phyloP scores from a whole-genome alignment of 2,888 invertebrate genomes.

The Halictus quadricinctus region DNA sequence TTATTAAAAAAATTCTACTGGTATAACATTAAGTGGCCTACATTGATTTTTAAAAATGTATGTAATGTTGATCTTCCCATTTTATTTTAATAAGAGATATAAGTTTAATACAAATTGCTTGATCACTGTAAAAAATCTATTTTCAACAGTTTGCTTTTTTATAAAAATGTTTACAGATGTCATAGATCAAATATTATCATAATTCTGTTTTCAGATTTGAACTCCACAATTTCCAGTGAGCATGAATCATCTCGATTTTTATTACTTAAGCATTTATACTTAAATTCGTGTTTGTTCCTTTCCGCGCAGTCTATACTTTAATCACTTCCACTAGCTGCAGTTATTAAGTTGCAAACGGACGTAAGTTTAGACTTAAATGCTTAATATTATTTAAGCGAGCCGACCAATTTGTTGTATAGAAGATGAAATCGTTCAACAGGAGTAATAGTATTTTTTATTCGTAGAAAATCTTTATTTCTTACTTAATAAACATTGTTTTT shows the following conservation, averaged over 20 bases:
- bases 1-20: neutral
- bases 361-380: slow-evolving; percentile 38
- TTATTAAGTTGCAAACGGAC: slow-evolving; percentile 25
- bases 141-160: neutral
- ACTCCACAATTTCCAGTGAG: slow-evolving; percentile 9
- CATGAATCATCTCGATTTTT: slow-evolving; percentile 29
- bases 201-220: slow-evolving; percentile 30
- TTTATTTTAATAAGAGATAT: neutral
- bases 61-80: neutral
- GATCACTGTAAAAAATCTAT: neutral
- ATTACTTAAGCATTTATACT: slow-evolving; percentile 39
- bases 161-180: neutral
- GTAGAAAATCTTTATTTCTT: slow-evolving; percentile 23
- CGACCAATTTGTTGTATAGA: slow-evolving; percentile 24
- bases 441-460: slow-evolving; percentile 13
- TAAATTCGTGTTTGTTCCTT: slow-evolving; percentile 46
- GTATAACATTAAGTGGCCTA: neutral
- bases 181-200: neutral
- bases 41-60: neutral
- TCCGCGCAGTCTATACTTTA: slow-evolving; percentile 33
- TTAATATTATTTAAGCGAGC: slow-evolving; percentile 46
- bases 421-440: slow-evolving; percentile 13
- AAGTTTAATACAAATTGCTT: neutral
- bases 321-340: slow-evolving; percentile 36
- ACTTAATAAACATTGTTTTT: slow-evolving; percentile 33